Percentiles rank a stretch among this genome's conserved stretches.
Conservation (phyloP, 2,888 invertebrate species). For the Ferdinandea cuprea region DNA sequence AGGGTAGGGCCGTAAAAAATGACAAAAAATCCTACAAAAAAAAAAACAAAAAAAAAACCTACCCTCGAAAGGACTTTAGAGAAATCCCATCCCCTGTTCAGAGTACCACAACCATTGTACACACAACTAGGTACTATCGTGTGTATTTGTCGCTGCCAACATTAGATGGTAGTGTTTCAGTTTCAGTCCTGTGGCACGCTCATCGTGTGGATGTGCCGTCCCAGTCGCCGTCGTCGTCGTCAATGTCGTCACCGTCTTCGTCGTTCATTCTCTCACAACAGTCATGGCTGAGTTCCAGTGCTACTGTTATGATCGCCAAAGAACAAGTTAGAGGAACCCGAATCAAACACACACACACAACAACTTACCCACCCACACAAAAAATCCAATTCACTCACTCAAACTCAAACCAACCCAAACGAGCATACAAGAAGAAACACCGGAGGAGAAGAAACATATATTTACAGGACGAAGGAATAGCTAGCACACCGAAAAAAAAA, state of each 20-base stretch:
- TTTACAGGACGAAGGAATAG: conserved; percentile 29
- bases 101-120: conserved; percentile 32
- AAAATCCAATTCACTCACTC: conserved; percentile 45
- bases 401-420: conserved; percentile 47
- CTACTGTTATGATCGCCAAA: conserved; percentile 32
- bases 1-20: conserved; percentile 29
- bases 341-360: conserved; percentile 18
- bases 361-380: conserved; percentile 27
- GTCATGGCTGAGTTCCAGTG: conserved; percentile 52
- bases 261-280: conserved; percentile 26
- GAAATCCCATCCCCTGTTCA: conserved; percentile 61
- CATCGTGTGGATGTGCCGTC: conserved; percentile 20
- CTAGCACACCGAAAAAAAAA: too few species aligned
- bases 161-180: conserved; percentile 38
- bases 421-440: conserved; percentile 36
- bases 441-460: conserved; percentile 49
- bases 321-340: conserved; percentile 42
- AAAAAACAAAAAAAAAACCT: conserved; percentile 29
- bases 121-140: conserved; percentile 23
- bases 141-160: conserved; percentile 20
- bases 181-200: conserved; percentile 9
- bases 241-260: conserved; percentile 29
- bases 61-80: conserved; percentile 60
- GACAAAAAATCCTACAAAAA: conserved; percentile 38
- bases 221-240: conserved; percentile 18